Percentiles rank a stretch among this genome's conserved stretches.
phyloP scores from a whole-genome alignment of 1,140 invertebrate species.

The Dendroctonus valens region DNA sequence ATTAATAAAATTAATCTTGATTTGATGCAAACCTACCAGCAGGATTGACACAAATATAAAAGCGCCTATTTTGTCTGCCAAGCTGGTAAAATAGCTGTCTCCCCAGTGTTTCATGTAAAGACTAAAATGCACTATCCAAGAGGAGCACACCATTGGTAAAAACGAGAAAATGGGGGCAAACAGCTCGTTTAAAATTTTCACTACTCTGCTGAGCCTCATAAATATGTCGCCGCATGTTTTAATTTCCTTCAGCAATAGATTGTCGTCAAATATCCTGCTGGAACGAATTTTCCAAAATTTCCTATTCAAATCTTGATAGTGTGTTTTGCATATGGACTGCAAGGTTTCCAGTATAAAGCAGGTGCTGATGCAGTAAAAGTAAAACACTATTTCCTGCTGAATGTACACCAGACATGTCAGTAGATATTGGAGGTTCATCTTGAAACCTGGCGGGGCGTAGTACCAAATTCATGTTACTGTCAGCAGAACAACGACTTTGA shows the following conservation, averaged over 20 bases:
- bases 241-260: background rate
- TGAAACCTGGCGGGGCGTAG: conserved; percentile 2
- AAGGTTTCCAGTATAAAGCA: background rate
- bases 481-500: background rate
- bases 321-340: background rate
- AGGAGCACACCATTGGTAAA: background rate
- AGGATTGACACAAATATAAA: no score
- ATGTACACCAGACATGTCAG: background rate
- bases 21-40: no score
- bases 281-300: background rate
- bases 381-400: conserved; percentile 5
- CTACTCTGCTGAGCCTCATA: background rate
- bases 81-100: no score
- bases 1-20: no score
- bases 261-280: background rate
- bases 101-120: no score
- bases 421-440: background rate
- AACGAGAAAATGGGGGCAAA: background rate
- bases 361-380: conserved; percentile 1
- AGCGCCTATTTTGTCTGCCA: no score
- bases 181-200: background rate
- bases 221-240: background rate
- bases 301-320: background rate
- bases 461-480: background rate
- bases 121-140: conserved; percentile 2